Percentiles rank a stretch among this genome's conserved stretches.
Evolutionary conservation across 2,888 invertebrate genomes (phyloP).

Genomic region (Nemoura dubitans): DNA sequence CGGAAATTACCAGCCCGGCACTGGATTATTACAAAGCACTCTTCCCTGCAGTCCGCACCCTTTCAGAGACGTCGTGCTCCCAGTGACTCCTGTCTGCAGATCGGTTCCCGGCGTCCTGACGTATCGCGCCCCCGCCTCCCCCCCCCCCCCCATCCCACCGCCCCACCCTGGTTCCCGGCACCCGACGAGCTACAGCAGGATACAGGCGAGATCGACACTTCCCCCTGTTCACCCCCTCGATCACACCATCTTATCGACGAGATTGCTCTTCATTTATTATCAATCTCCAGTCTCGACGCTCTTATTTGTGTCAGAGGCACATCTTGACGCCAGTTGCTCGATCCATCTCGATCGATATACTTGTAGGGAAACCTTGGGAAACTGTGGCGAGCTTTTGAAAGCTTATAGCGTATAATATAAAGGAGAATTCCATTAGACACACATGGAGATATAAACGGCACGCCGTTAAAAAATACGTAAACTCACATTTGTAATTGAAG

Average conservation of each 20-base stretch:
- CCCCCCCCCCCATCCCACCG: not conserved
- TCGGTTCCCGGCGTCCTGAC: not conserved
- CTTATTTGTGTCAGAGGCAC: not conserved
- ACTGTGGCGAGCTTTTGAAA: too few relatives aligned
- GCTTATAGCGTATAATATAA: too few relatives aligned
- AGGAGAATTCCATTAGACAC: too few relatives aligned
- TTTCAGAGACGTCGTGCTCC: not conserved
- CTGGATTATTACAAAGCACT: constrained; percentile 1
- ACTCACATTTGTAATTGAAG: not conserved
- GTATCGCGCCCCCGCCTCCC: not conserved
- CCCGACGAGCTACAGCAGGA: not conserved
- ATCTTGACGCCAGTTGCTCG: not conserved
- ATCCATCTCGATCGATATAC: not conserved
- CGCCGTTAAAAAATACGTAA: not conserved
- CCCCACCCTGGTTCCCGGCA: not conserved
- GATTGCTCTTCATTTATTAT: not conserved
- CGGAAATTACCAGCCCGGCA: not conserved
- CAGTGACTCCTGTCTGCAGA: not conserved
- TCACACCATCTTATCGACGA: not conserved
- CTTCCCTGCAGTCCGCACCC: not conserved
- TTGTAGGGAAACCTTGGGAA: not conserved
- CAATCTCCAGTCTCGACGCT: not conserved
- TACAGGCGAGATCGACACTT: not conserved
- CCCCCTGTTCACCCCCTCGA: not conserved
- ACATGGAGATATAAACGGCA: too few relatives aligned